Evolutionary conservation across 2,113 vertebrate genomes (phyloP).

Genomic region (Propithecus coquereli): DNA sequence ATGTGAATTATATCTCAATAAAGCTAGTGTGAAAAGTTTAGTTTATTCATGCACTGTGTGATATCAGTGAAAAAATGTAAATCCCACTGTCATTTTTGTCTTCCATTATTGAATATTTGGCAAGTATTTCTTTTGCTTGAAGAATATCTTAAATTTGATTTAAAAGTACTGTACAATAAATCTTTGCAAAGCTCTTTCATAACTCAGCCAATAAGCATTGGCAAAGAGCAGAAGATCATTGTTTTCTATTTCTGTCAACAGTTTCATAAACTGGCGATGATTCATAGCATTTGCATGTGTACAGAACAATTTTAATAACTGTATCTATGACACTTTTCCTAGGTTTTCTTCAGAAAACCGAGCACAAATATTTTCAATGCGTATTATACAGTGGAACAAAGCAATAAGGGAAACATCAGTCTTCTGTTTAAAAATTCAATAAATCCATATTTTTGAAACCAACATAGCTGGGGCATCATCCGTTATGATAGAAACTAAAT

Average conservation of each 20-base stretch:
- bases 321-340: conserved; percentile 70
- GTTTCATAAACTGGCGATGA: conserved; percentile 71
- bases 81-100: conserved; percentile 45
- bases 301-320: conserved; percentile 74
- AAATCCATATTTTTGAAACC: conserved; percentile 59
- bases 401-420: conserved; percentile 59
- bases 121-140: conserved; percentile 51
- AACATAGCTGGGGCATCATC: conserved; percentile 25
- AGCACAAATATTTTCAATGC: conserved; percentile 67
- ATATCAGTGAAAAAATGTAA: conserved; percentile 44
- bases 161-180: conserved; percentile 61
- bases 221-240: conserved; percentile 67
- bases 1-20: conserved; percentile 37
- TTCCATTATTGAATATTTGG: conserved; percentile 58
- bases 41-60: conserved; percentile 34
- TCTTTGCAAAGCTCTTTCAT: conserved; percentile 60
- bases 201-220: conserved; percentile 69
- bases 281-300: conserved; percentile 73
- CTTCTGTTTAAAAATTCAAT: conserved; percentile 67
- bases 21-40: conserved; percentile 23
- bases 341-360: conserved; percentile 63
- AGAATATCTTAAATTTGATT: conserved; percentile 59
- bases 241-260: conserved; percentile 73
- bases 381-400: conserved; percentile 56
- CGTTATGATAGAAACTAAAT: conserved; percentile 27